Evolutionary conservation across 1,140 invertebrate genomes (phyloP).

Genomic region (Popillia japonica): DNA sequence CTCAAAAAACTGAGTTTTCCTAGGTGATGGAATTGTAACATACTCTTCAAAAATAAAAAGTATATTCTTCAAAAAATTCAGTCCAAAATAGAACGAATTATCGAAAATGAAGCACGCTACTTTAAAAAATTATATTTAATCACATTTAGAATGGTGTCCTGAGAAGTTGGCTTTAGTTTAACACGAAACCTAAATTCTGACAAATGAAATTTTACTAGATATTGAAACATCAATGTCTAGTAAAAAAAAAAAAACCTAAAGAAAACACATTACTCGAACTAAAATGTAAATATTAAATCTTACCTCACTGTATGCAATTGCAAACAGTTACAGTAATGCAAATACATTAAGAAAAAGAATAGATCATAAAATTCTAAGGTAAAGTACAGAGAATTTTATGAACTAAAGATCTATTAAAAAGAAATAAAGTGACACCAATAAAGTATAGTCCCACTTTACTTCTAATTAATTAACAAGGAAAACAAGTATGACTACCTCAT

Average conservation of each 20-base stretch:
- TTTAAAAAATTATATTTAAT: too few relatives aligned
- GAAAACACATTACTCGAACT: too few relatives aligned
- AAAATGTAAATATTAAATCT: neutral
- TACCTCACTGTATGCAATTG: constrained; percentile 40
- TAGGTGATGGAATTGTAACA: neutral
- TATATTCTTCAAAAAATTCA: neutral
- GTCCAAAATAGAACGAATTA: too few relatives aligned
- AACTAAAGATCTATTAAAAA: neutral
- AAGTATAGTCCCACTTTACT: neutral
- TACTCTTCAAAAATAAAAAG: constrained; percentile 16
- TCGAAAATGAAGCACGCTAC: too few relatives aligned
- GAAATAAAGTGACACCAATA: constrained; percentile 16
- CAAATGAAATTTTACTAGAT: neutral
- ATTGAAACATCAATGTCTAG: constrained; percentile 19
- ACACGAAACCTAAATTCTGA: neutral
- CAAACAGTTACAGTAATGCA: constrained; percentile 35
- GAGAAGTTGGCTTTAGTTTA: neutral
- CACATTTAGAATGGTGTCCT: too few relatives aligned
- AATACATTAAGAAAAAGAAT: neutral
- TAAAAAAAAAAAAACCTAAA: too few relatives aligned
- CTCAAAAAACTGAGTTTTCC: neutral
- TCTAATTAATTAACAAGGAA: neutral
- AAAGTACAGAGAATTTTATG: constrained; percentile 20
- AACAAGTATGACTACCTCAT: constrained; percentile 40
- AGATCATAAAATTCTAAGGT: constrained; percentile 14